These are phyloP conservation scores for Malthinus flaveolus DNA, from an alignment of 2,888 invertebrate genomes.

Conservation along the genomic window DNA sequence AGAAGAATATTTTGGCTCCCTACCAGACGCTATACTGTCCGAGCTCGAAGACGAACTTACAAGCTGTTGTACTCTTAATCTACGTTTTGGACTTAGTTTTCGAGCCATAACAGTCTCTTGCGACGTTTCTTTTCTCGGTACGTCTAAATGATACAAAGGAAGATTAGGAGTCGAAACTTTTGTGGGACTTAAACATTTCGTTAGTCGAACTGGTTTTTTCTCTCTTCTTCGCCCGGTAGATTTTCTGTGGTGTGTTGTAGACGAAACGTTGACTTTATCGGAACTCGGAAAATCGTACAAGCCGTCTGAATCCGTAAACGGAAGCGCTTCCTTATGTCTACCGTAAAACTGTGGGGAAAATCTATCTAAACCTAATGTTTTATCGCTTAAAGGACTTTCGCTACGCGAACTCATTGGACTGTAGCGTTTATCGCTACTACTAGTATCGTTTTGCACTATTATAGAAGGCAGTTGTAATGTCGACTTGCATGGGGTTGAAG, in stretches of 20 bases:
- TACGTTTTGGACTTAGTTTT: conserved; percentile 63
- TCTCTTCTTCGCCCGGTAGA: conserved; percentile 66
- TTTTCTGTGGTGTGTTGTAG: conserved; percentile 60
- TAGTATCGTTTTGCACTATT: conserved; percentile 59
- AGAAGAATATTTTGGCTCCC: conserved; percentile 53
- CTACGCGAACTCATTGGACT: conserved; percentile 79
- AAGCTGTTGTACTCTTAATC: conserved; percentile 58
- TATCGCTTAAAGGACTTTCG: conserved; percentile 77
- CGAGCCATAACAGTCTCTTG: conserved; percentile 53
- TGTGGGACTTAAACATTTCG: conserved; percentile 60
- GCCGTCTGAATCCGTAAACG: conserved; percentile 79
- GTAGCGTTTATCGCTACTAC: conserved; percentile 59
- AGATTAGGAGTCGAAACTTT: conserved; percentile 60
- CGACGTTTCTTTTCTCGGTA: conserved; percentile 56
- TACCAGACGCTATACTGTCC: conserved; percentile 61
- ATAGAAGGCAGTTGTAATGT: conserved; percentile 65
- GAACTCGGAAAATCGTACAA: conserved; percentile 80
- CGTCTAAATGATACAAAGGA: conserved; percentile 63
- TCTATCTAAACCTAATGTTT: conserved; percentile 63
- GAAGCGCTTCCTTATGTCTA: conserved; percentile 63
- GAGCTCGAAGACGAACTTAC: conserved; percentile 64
- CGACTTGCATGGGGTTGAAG: conserved; percentile 47
- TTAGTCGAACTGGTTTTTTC: conserved; percentile 59
- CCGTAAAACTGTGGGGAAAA: conserved; percentile 76
- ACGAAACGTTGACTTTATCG: conserved; percentile 59